A percentile compares a stretch with the other conserved stretches of the same genome.
These are phyloP conservation scores for Rhodeus uyekii DNA, from an alignment of 2,797 vertebrate species.

Conservation along the genomic window DNA sequence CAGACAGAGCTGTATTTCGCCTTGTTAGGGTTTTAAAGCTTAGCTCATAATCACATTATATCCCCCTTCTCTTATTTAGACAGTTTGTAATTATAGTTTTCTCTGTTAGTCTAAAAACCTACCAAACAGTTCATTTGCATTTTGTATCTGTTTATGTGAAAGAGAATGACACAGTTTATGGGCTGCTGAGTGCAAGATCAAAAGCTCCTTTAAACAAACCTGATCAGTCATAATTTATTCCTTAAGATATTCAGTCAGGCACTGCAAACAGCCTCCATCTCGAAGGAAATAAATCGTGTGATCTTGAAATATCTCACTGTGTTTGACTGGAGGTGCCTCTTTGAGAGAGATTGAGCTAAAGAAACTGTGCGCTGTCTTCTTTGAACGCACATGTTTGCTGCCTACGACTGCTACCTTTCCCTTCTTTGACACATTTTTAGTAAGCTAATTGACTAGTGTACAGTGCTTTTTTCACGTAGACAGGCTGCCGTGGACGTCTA, in stretches of 20 bases:
- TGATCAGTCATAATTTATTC: slow-evolving; percentile 38
- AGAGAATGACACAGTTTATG: slow-evolving; percentile 19
- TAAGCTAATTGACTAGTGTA: background rate
- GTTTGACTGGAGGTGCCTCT: slow-evolving; percentile 21
- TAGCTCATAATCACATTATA: slow-evolving; percentile 58
- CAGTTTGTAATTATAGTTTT: slow-evolving; percentile 43
- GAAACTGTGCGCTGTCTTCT: slow-evolving; percentile 7
- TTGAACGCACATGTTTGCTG: background rate
- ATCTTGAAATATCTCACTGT: slow-evolving; percentile 31
- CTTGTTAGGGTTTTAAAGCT: slow-evolving; percentile 50
- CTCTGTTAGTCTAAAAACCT: slow-evolving; percentile 4
- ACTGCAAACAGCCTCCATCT: slow-evolving; percentile 13
- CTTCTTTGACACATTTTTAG: background rate
- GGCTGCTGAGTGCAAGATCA: slow-evolving; percentile 9
- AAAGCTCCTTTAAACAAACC: slow-evolving; percentile 25
- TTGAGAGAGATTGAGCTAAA: background rate
- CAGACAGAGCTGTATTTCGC: slow-evolving; percentile 51
- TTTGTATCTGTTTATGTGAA: slow-evolving; percentile 9
- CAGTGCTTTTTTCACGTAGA: background rate
- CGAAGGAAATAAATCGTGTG: slow-evolving; percentile 18
- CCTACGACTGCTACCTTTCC: background rate
- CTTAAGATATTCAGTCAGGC: slow-evolving; percentile 30
- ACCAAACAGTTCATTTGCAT: background rate
- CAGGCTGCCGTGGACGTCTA: background rate
- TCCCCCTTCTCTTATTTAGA: slow-evolving; percentile 52